Evolutionary conservation across 2,113 vertebrate species (phyloP).

Genomic region (cat (Felis catus)): F.catus_Fca126_mat1.0 CM031415.1:200745001-200745500

Average conservation of each 20-base stretch:
- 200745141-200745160: background rate
- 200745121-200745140: background rate
- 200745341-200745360: background rate
- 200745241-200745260: background rate
- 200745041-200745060: background rate
- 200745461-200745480: background rate
- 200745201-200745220: background rate
- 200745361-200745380: background rate
- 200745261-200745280: too few relatives aligned
- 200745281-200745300: background rate
- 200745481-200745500: background rate
- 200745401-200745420: background rate
- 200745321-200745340: background rate
- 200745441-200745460: background rate
- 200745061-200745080: background rate
- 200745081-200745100: background rate
- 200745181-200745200: too few relatives aligned
- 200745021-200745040: background rate
- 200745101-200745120: background rate
- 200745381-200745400: background rate
- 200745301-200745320: background rate
- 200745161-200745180: fast-evolving
- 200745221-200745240: background rate
- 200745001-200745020: background rate
- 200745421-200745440: background rate